These are phyloP conservation scores for Nycticryphes semicollaris DNA, from an alignment of 2,113 vertebrate species.

Conservation along the genomic window DNA sequence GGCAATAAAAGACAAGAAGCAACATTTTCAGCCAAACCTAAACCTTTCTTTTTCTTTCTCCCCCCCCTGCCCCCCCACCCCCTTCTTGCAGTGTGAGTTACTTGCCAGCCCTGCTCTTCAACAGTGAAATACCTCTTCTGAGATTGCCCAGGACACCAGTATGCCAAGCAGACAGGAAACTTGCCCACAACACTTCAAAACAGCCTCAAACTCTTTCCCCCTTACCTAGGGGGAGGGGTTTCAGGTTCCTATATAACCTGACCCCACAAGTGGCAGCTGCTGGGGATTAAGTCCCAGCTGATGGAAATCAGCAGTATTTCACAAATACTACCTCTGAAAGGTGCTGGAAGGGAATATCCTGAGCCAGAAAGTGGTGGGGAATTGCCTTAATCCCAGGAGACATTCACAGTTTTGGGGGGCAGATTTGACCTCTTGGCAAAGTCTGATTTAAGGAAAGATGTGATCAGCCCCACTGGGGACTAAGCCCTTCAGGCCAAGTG, in stretches of 20 bases:
- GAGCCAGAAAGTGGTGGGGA: background rate
- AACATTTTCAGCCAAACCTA: background rate
- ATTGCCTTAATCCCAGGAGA: fast-evolving
- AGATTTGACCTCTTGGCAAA: background rate
- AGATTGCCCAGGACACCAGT: background rate
- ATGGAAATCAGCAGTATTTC: background rate
- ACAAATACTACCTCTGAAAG: background rate
- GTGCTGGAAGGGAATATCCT: no score
- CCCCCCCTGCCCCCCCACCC: fast-evolving
- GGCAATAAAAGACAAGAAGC: background rate
- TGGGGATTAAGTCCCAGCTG: background rate
- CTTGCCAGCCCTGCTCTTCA: background rate
- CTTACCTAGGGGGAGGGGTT: fast-evolving
- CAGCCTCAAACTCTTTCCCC: fast-evolving
- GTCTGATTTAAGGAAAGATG: background rate
- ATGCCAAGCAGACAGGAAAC: fast-evolving
- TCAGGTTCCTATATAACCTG: background rate
- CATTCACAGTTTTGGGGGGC: background rate
- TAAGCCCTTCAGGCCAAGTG: background rate
- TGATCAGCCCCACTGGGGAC: background rate
- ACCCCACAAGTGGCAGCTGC: background rate
- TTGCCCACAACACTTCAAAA: fast-evolving
- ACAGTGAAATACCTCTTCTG: background rate
- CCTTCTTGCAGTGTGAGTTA: background rate
- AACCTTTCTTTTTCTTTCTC: background rate